phyloP scores from a whole-genome alignment of 2,113 vertebrate genomes.

The Oncorhynchus masou region DNA sequence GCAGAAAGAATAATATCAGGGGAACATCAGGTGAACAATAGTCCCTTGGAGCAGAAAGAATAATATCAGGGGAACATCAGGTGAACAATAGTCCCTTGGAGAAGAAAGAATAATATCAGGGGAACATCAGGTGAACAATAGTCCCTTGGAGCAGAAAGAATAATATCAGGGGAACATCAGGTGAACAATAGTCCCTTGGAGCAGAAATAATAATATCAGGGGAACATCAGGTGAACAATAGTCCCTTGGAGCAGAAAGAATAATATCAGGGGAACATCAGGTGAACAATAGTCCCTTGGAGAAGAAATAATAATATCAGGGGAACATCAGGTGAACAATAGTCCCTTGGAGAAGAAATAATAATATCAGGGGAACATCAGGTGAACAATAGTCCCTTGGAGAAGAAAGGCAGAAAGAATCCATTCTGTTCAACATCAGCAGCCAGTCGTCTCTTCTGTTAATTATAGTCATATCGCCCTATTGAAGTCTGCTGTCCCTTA shows the following conservation, averaged over 20 bases:
- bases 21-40: too few species aligned
- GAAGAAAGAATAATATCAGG: too few species aligned
- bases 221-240: constrained; percentile 69
- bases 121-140: too few species aligned
- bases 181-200: constrained; percentile 66
- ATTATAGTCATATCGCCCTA: constrained; percentile 85
- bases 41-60: constrained; percentile 29
- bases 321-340: too few species aligned
- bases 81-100: constrained; percentile 69
- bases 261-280: too few species aligned
- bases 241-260: constrained; percentile 52
- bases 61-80: constrained; percentile 27
- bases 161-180: constrained; percentile 64
- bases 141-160: too few species aligned
- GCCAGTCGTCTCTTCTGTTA: constrained; percentile 79
- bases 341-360: constrained; percentile 43
- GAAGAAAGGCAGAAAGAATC: constrained; percentile 62
- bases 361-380: constrained; percentile 60
- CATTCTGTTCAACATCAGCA: constrained; percentile 54
- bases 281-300: too few species aligned
- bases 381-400: constrained; percentile 68
- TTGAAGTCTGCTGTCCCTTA: constrained; percentile 79
- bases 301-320: too few species aligned
- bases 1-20: too few species aligned
- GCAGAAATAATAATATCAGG: constrained; percentile 51